Evolutionary conservation across 2,113 vertebrate genomes (phyloP), one percentile per base, ranked within the genome.

Genomic region (Ciconia maguari): DNA sequence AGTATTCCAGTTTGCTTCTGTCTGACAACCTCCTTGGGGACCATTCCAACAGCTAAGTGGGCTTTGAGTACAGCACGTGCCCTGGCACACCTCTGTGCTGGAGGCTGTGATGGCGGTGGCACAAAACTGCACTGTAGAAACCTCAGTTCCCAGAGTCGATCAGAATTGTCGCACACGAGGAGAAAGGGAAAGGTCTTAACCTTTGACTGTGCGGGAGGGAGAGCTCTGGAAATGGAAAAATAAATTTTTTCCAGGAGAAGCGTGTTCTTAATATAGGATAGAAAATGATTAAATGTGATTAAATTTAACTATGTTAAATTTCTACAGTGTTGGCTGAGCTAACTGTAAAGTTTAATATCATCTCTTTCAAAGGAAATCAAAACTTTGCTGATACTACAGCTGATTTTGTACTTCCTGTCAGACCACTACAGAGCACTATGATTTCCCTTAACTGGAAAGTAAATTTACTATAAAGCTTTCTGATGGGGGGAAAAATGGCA

Each of bases 101-200:
- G 42, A 78, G 84, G 51, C 83, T 81, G 65, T 13, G 30, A 22
- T 74, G 90, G 93, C 88, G 75, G n/a, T 8, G n/a, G 64, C 66
- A 68, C 52, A 36, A 24, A 44, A 27, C 51, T 44, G 52, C 0
- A 0, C 44, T 17, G 19, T 13, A 5, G 57, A 41, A 90, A 26
- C 61, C 89, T 75, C 48, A 0, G 2, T 34, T 74, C 49, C 65
- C 32, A n/a, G 24, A 25, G 14, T 11, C 3, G 1, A 46, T 30
- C 2, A 8, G n/a, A 64, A 48, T 85, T 60, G 24, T 0, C 0
- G 46, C 48, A 24, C 3, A 0, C 0, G 0, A 21, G 66, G 66
- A 79, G 48, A 57, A 46, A n/a, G 70, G 42, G 48, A 87, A 81
- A 60, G 71, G 38, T 58, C 74, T 89, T 51, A 48, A 27, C 51